Conservation (phyloP, 1,140 invertebrate species). For the Homalodisca vitripennis region DNA sequence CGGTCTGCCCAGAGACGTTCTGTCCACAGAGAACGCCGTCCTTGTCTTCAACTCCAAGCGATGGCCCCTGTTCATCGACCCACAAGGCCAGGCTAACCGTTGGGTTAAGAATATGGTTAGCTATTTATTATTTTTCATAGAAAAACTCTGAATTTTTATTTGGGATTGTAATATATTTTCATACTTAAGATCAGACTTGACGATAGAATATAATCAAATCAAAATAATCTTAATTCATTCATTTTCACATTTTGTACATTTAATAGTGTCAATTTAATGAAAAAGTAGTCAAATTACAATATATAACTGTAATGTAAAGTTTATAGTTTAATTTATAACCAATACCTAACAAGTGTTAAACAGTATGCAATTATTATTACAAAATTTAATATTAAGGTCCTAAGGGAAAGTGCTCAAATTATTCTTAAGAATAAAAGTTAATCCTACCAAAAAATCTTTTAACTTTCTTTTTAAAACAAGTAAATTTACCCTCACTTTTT, state of each 20-base stretch:
- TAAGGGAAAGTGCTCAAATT: no score
- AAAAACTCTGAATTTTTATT: not conserved
- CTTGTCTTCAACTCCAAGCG: slow-evolving; percentile 58
- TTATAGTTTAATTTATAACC: no score
- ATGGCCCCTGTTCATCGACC: slow-evolving; percentile 72
- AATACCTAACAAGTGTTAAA: no score
- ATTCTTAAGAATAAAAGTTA: no score
- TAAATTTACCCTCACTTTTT: no score
- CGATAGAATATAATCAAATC: not conserved
- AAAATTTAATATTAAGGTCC: no score
- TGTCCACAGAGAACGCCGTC: slow-evolving; percentile 69
- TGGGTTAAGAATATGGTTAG: slow-evolving; percentile 69
- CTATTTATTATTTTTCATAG: not conserved
- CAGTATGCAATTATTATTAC: no score
- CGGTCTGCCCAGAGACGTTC: slow-evolving; percentile 63
- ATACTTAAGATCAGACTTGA: not conserved
- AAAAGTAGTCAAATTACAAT: not conserved
- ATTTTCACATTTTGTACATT: not conserved
- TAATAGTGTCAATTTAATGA: not conserved
- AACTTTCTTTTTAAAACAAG: no score
- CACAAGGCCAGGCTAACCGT: slow-evolving; percentile 67
- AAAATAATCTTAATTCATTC: not conserved
- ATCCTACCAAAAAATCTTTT: no score
- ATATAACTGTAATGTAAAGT: no score
- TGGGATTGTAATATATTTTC: not conserved